phyloP scores from a whole-genome alignment of 2,888 invertebrate species.

The Apamea crenata region DNA sequence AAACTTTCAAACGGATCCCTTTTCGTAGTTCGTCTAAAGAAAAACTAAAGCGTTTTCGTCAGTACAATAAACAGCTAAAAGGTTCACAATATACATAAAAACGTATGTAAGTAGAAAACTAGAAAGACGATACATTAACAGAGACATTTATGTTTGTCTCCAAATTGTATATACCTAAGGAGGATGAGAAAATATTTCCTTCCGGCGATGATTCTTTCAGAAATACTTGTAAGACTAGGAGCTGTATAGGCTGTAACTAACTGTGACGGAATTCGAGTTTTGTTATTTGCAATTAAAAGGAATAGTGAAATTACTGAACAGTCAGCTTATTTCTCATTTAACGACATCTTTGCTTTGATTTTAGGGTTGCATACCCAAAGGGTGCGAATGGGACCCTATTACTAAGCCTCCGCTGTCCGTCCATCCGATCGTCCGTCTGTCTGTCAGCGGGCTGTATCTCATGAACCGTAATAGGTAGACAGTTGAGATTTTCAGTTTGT shows the following conservation, averaged over 20 bases:
- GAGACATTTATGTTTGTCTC: conserved; percentile 40
- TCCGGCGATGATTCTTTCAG: conserved; percentile 42
- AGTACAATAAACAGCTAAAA: conserved; percentile 37
- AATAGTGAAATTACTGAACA: conserved; percentile 3
- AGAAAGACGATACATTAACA: conserved; percentile 18
- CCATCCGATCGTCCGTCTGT: neutral
- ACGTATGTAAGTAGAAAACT: conserved; percentile 14
- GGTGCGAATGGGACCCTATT: neutral
- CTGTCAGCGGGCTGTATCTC: neutral
- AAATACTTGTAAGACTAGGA: conserved; percentile 29
- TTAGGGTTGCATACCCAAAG: neutral
- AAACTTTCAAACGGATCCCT: conserved; percentile 55
- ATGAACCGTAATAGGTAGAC: neutral
- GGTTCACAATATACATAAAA: conserved; percentile 28
- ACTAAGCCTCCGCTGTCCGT: neutral
- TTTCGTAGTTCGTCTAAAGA: conserved; percentile 42
- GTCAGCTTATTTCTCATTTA: neutral
- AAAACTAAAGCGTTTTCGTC: conserved; percentile 50
- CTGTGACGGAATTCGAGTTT: conserved; percentile 31
- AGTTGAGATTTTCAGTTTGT: neutral
- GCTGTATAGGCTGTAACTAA: conserved; percentile 24
- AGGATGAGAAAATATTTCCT: conserved; percentile 49
- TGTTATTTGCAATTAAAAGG: conserved; percentile 22
- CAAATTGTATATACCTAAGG: conserved; percentile 46
- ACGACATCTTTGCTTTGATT: neutral